Evolutionary conservation across 1,140 invertebrate genomes (phyloP), one percentile per base, ranked within the genome.

Genomic region (Schlechtendalia chinensis): DNA sequence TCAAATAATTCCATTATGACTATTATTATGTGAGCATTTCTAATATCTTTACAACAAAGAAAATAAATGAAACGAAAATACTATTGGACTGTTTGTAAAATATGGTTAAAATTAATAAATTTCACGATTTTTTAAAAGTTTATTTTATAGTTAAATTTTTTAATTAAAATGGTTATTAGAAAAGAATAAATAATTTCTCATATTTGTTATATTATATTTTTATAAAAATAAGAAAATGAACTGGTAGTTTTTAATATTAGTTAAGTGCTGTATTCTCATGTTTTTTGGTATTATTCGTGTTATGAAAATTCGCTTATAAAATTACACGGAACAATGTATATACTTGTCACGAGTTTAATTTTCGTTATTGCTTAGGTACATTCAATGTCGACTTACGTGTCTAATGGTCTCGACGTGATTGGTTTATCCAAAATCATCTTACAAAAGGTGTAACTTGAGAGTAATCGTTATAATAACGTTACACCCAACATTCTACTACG

Each of bases 401-500:
- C 12, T 61, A 61, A 61, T 61, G 14, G 24, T 27, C 24, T 16
- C 27, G 16, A 61, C 16, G 24, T 24, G 5, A 27, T 19, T 14
- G 27, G 27, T 61, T 27, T 16, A 61, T 16, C 16, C 1, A 61
- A 61, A 61, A 61, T 27, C 27, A 61, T 61, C n/a, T n/a, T 61
- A 61, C 8, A 24, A 29, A 16, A 29, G 6, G 24, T 29, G 6
- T 27, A 27, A 61, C 59, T 27, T 27, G 59, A 61, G 32, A 61
- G 27, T 61, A 61, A 61, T 61, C 59, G 22, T 61, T 61, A 61
- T 61, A 29, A 61, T 61, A 61, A 61, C 59, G 59, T 27, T 27
- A 16, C 59, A 27, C 59, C 59, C 27, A 27, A 61, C 27, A 19
- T 27, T 61, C 27, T 14, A 17, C 10, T 12, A 61, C 24, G 27